These are phyloP conservation scores for Scytalopus superciliaris DNA, from an alignment of 2,113 vertebrate species.

Conservation along the genomic window DNA sequence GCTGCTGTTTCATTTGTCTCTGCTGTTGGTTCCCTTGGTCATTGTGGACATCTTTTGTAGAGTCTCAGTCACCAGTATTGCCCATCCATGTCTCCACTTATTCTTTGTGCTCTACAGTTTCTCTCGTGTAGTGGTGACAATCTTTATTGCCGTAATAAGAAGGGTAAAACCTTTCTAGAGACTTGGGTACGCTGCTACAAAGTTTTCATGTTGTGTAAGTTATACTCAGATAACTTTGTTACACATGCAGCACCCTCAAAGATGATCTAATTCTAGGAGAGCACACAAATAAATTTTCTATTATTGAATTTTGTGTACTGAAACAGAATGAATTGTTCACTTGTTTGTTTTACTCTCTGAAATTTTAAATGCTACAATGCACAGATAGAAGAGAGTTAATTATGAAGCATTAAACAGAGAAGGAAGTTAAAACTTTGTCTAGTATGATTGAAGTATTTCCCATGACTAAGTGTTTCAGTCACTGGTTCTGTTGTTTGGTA, in stretches of 20 bases:
- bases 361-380: not conserved
- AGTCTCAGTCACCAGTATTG: not conserved
- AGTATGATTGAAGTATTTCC: not conserved
- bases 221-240: not conserved
- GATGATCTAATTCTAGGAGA: not conserved
- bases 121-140: not conserved
- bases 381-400: not conserved
- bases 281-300: not conserved
- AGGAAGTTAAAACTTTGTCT: not conserved
- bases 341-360: not conserved
- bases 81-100: not conserved
- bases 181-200: not conserved
- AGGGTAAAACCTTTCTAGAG: not conserved
- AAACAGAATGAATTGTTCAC: not conserved
- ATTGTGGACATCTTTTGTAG: not conserved
- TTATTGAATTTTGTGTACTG: not conserved
- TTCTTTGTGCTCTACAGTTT: not conserved
- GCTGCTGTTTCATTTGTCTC: not conserved
- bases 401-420: not conserved
- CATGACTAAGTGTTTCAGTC: not conserved
- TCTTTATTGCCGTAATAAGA: not conserved
- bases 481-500: not conserved
- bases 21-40: not conserved
- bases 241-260: not conserved
- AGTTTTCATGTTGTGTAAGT: not conserved